Base-by-base conservation (phyloP, 2,797 vertebrate species). In the Neopelma chrysocephalum region DNA sequence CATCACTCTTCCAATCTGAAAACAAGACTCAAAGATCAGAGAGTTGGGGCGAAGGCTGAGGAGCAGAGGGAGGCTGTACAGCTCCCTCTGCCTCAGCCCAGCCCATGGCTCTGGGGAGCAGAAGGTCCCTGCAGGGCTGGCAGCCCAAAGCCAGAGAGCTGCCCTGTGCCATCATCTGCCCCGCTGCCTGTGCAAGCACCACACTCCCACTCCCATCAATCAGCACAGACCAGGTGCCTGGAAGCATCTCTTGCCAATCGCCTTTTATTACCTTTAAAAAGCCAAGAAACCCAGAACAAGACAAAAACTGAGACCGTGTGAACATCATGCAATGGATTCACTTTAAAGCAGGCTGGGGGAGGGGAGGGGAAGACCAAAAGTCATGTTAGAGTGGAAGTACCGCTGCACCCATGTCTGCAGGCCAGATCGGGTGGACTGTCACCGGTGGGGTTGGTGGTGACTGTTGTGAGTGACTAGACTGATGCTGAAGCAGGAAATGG, bases 191-290 rank as follows among this genome's bases (percentile, higher is more conserved):
- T 12, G 7, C 70, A 58, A 85, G 78, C 79, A 88, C 80, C 88
- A 7, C 84, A 17, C 45, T 87, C 91, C 90, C 94, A 56, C 78
- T 61, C 93, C 94, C 94, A 80, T 77, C 96, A 92, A 95, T 92
- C 96, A 97, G 96, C 95, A 96, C 86, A 96, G 86, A 94, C 88
- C 93, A 95, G 81, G 86, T 76, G 93, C 91, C 93, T 92, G 91
- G 69, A 96, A 90, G 85, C 73, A 85, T 84, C 94, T 95, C 88
- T 97, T 96, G 94, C 94, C 93, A 97, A 93, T 94, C 11, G 12
- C 93, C 93, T 95, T 97, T 97, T 97, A 96, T 96, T 96, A 96
- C 95, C 95, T 95, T 96, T 77, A 83, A 82, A 96, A 97, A 96
- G 61, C 88, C 95, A 88, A 94, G 93, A 94, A 96, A 96, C 92